Percentiles rank a stretch among this genome's conserved stretches.
Evolutionary conservation across 2,113 vertebrate genomes (phyloP).

Genomic region (Catharus minimus): DNA sequence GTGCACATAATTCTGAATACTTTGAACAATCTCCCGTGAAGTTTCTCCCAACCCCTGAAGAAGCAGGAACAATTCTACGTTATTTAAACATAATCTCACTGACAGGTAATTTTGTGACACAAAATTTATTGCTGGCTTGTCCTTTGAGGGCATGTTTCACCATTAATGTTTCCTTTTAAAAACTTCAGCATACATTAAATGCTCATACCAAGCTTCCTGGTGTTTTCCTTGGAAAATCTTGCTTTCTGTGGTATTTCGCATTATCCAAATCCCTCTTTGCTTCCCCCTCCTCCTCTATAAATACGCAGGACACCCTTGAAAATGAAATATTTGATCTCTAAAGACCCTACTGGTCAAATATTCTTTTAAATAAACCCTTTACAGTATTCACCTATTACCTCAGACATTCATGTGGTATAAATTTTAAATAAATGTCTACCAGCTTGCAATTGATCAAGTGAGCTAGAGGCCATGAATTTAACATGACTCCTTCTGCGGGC

Average conservation of each 20-base stretch:
- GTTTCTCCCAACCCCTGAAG: slow-evolving; percentile 61
- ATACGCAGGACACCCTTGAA: slow-evolving; percentile 49
- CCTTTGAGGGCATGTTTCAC: slow-evolving; percentile 78
- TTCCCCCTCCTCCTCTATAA: slow-evolving; percentile 39
- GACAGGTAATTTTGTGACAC: slow-evolving; percentile 82
- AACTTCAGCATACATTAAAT: slow-evolving; percentile 80
- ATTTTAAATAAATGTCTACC: slow-evolving; percentile 70
- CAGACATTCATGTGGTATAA: slow-evolving; percentile 58
- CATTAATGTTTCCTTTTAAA: slow-evolving; percentile 85
- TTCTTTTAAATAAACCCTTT: slow-evolving; percentile 67
- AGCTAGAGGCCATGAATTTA: slow-evolving; percentile 52
- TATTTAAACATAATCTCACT: slow-evolving; percentile 79
- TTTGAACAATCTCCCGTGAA: slow-evolving; percentile 76
- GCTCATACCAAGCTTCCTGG: slow-evolving; percentile 72
- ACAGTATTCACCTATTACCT: slow-evolving; percentile 67
- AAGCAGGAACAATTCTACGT: slow-evolving; percentile 75
- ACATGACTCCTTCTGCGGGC: not conserved
- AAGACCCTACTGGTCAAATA: slow-evolving; percentile 64
- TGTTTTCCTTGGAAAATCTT: slow-evolving; percentile 83
- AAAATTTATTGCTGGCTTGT: slow-evolving; percentile 79
- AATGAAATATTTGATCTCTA: slow-evolving; percentile 67
- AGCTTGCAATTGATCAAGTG: slow-evolving; percentile 54
- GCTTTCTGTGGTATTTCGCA: slow-evolving; percentile 78
- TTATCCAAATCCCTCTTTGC: slow-evolving; percentile 74
- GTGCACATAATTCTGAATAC: slow-evolving; percentile 71